These are phyloP conservation scores for Meandrusa payeni DNA, from an alignment of 2,888 invertebrate genomes.

Conservation along the genomic window DNA sequence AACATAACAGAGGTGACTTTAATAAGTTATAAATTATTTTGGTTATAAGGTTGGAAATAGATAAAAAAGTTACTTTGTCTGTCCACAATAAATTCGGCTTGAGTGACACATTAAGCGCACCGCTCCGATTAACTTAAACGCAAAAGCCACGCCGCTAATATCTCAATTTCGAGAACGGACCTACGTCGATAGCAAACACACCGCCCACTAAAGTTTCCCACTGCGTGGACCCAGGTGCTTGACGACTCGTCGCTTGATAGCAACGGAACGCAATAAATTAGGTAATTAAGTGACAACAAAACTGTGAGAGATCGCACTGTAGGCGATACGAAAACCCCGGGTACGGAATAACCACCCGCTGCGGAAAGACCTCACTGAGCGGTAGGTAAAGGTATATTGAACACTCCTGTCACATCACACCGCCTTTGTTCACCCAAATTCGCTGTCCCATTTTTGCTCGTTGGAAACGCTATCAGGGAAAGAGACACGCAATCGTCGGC, in stretches of 20 bases:
- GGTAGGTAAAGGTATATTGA: constrained; percentile 41
- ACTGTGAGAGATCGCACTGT: constrained; percentile 56
- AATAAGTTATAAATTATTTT: constrained; percentile 11
- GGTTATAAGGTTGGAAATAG: no score
- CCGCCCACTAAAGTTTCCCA: constrained; percentile 57
- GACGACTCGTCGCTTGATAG: constrained; percentile 41
- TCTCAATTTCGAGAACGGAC: constrained; percentile 73
- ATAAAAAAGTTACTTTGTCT: constrained; percentile 34
- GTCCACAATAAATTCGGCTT: constrained; percentile 43
- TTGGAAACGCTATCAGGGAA: constrained; percentile 37
- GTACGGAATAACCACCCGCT: constrained; percentile 58
- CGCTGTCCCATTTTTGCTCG: constrained; percentile 50
- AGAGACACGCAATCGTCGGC: constrained; percentile 61
- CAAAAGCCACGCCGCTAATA: constrained; percentile 55
- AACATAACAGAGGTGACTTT: constrained; percentile 12
- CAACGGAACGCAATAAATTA: constrained; percentile 69
- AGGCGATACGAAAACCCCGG: constrained; percentile 50
- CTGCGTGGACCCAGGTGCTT: constrained; percentile 46
- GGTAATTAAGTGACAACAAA: constrained; percentile 73
- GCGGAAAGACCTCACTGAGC: constrained; percentile 63
- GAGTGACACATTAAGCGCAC: constrained; percentile 55
- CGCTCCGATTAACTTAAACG: constrained; percentile 50
- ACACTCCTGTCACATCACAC: constrained; percentile 61
- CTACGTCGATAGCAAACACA: constrained; percentile 66
- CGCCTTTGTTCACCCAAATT: constrained; percentile 68